Evolutionary conservation across 1,140 invertebrate genomes (phyloP).

Genomic region (Oscheius sp.): DNA sequence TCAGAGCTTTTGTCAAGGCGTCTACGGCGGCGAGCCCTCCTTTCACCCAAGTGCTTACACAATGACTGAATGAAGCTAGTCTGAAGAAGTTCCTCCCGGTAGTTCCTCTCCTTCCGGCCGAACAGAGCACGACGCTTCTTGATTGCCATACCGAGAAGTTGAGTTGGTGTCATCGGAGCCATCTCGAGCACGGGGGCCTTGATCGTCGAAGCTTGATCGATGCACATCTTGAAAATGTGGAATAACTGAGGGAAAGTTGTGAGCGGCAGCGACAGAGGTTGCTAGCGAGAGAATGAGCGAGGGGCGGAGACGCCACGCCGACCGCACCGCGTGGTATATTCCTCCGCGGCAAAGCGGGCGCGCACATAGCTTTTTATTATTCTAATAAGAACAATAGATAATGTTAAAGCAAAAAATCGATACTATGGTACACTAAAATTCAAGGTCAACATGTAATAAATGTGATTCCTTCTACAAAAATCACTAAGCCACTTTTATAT

Average conservation of each 20-base stretch:
- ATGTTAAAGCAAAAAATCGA: too few relatives aligned
- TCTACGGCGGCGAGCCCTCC: slow-evolving; percentile 15
- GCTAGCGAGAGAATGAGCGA: neutral
- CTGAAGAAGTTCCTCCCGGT: slow-evolving; percentile 25
- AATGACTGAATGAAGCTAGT: slow-evolving; percentile 26
- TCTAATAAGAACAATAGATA: too few relatives aligned
- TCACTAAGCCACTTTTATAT: too few relatives aligned
- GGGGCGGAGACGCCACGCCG: neutral
- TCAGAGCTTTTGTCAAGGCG: slow-evolving; percentile 17
- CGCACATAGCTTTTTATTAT: too few relatives aligned
- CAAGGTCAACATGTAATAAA: too few relatives aligned
- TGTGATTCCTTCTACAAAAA: too few relatives aligned
- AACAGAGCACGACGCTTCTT: slow-evolving; percentile 20
- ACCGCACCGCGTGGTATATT: neutral
- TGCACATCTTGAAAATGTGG: neutral
- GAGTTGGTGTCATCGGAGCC: slow-evolving; percentile 20
- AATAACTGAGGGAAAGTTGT: neutral
- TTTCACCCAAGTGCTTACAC: slow-evolving; percentile 35
- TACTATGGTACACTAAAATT: too few relatives aligned
- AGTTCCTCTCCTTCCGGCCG: slow-evolving; percentile 9
- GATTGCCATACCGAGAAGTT: slow-evolving; percentile 18
- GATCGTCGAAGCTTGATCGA: neutral
- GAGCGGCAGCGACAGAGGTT: neutral
- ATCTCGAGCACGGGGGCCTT: too few relatives aligned
- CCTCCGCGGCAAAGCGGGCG: too few relatives aligned